phyloP scores from a whole-genome alignment of 1,140 invertebrate genomes.

The Scaptomyza pallida region DNA sequence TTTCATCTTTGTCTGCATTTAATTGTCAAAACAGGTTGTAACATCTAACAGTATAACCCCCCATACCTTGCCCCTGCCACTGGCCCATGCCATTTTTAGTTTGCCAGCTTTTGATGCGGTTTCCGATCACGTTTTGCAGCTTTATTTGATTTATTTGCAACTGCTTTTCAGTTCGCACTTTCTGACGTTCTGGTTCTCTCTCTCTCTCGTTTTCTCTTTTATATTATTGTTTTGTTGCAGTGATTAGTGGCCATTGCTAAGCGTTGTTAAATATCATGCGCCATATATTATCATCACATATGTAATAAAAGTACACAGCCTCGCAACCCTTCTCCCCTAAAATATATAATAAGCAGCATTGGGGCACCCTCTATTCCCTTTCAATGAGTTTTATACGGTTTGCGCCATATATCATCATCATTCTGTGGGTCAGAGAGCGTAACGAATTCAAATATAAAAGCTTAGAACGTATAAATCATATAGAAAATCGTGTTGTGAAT shows the following conservation, averaged over 20 bases:
- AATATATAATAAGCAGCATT: too few relatives aligned
- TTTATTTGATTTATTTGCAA: conserved; percentile 74
- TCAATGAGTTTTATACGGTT: too few relatives aligned
- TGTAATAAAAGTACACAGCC: conserved; percentile 17
- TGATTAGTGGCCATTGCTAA: conserved; percentile 70
- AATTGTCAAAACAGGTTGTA: conserved; percentile 28
- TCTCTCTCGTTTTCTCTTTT: neutral
- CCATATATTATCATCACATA: conserved; percentile 57
- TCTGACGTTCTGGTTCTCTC: neutral
- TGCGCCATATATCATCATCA: conserved; percentile 13
- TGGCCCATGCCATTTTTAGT: neutral
- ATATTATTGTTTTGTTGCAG: conserved; percentile 17
- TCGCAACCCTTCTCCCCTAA: too few relatives aligned
- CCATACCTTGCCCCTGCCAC: neutral
- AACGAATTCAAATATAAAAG: neutral
- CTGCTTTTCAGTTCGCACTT: conserved; percentile 19
- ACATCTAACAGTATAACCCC: neutral
- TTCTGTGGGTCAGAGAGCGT: conserved; percentile 13
- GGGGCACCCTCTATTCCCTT: too few relatives aligned
- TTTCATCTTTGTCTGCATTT: conserved; percentile 26
- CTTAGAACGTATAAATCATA: too few relatives aligned
- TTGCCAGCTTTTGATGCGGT: conserved; percentile 35
- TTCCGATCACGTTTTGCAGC: conserved; percentile 70
- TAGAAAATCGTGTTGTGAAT: too few relatives aligned
- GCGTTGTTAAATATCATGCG: conserved; percentile 59